These are phyloP conservation scores for Tachuris rubrigastra DNA, from an alignment of 2,113 vertebrate species.

Conservation along the genomic window DNA sequence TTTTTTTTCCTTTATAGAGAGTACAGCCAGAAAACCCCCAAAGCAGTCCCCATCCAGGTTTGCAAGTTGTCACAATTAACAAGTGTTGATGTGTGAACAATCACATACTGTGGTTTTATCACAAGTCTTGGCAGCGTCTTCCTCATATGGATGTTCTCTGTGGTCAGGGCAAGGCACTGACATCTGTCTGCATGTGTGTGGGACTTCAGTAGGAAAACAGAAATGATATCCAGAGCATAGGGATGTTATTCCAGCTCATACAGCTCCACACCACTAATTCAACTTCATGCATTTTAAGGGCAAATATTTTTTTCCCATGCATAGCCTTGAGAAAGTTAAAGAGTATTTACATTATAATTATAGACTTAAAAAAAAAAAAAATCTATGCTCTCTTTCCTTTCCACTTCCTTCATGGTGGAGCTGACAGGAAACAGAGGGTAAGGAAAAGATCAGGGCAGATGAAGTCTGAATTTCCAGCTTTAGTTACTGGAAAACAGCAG, in stretches of 20 bases:
- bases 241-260: background rate
- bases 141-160: background rate
- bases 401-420: background rate
- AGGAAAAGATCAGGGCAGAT: background rate
- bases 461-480: background rate
- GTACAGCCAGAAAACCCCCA: background rate
- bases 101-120: background rate
- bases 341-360: background rate
- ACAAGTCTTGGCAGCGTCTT: background rate
- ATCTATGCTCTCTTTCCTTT: background rate
- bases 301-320: background rate
- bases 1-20: background rate
- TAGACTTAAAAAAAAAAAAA: background rate
- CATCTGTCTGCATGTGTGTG: background rate
- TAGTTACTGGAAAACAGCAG: background rate
- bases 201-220: background rate
- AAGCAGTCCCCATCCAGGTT: background rate
- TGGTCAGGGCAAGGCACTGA: background rate
- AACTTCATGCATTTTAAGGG: background rate
- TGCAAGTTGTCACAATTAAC: background rate
- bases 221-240: background rate
- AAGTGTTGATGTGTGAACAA: slow-evolving; percentile 10
- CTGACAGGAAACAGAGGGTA: background rate
- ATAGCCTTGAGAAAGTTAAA: background rate
- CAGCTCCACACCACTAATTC: background rate